Conservation (phyloP, 2,888 invertebrate species). For the Abrostola tripartita region DNA sequence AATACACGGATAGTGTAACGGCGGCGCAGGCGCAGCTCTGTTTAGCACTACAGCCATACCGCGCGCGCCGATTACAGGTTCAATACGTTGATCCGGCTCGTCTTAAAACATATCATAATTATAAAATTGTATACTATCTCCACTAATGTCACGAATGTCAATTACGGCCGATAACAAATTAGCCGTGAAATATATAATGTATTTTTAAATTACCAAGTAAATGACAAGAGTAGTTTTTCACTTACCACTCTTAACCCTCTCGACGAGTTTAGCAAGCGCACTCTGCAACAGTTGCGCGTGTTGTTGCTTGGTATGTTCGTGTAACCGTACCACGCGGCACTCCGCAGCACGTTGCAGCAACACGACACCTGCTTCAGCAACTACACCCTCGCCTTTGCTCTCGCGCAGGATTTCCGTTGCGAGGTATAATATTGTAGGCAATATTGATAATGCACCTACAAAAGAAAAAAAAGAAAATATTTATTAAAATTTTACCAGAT, state of each 20-base stretch:
- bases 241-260: constrained; percentile 94
- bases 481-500: no score
- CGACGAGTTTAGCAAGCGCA: constrained; percentile 96
- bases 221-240: neutral
- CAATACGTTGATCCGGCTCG: constrained; percentile 92
- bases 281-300: constrained; percentile 96
- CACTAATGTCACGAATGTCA: no score
- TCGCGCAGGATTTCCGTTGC: constrained; percentile 96
- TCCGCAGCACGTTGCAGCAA: constrained; percentile 94
- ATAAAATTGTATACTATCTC: neutral
- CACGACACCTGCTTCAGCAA: constrained; percentile 91
- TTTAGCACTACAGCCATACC: constrained; percentile 96
- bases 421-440: constrained; percentile 97
- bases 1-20: constrained; percentile 96
- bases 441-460: constrained; percentile 93
- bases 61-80: constrained; percentile 95
- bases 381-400: constrained; percentile 90
- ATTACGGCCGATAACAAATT: no score
- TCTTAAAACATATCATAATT: constrained; percentile 69
- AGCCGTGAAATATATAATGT: no score
- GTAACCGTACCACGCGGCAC: constrained; percentile 90
- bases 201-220: no score
- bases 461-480: no score
- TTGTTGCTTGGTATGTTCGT: constrained; percentile 90
- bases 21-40: constrained; percentile 94